Base-by-base conservation (phyloP, 2,888 invertebrate genomes). In the Galerucella calmariensis region DNA sequence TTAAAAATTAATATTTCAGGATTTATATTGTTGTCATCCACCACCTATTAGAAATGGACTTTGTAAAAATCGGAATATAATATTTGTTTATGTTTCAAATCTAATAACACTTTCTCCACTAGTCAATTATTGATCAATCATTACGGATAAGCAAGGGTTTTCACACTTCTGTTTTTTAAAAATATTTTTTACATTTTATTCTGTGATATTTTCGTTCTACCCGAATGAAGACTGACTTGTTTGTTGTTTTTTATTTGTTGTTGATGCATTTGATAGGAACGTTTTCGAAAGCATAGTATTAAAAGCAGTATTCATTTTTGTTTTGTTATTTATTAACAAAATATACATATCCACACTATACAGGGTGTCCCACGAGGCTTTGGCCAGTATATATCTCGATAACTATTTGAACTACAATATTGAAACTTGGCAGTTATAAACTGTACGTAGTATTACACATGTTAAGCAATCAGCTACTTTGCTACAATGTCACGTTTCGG, bases 171-270 rank as follows among this genome's bases (percentile, higher is more conserved):
- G 46, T n/a, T 69, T 65, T 69, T 35, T 63, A 11, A 16, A 16
- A 11, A 59, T 51, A 14, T 53, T 62, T 69, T 69, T 51, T 27
- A 67, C 16, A 51, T 56, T 56, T 76, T 41, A 78, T 80, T 80
- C 81, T 82, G 81, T 82, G 82, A 82, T 81, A 81, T 78, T 79
- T 80, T 79, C 69, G 74, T 79, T 80, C 75, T 78, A 75, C 73
- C 74, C 59, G 72, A 76, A 79, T 41, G 53, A 67, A 69, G 75
- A 75, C 69, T 69, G 69, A 76, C 24, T 66, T 69, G 46, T 74
- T 73, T 69, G 24, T 72, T 58, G 24, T 41, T 69, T 69, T 61
- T 59, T 48, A 78, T 70, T 73, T 79, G 75, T 59, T 75, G 67
- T 74, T 69, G 59, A 73, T 75, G 75, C 70, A 56, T 70, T 63